phyloP scores from a whole-genome alignment of 2,888 invertebrate genomes.

The Drosophila cracens region DNA sequence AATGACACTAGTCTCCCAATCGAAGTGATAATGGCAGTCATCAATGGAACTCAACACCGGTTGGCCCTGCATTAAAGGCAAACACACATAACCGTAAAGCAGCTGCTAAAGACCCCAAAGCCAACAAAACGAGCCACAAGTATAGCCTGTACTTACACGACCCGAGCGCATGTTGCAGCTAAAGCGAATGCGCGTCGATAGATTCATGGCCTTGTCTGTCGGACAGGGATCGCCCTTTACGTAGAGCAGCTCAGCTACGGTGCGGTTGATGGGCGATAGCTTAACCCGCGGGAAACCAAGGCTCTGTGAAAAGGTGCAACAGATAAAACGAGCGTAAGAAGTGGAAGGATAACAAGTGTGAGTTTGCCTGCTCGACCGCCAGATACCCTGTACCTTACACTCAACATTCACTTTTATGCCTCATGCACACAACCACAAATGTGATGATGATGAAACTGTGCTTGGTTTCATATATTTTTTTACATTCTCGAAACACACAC shows the following conservation, averaged over 20 bases:
- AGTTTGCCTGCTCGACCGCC: not conserved
- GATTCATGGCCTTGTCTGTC: conserved; percentile 66
- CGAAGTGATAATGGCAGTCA: conserved; percentile 83
- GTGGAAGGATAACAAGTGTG: not conserved
- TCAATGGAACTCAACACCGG: conserved; percentile 82
- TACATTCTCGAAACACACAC: not conserved
- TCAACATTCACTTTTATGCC: not conserved
- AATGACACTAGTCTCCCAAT: conserved; percentile 84
- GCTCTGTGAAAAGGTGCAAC: conserved; percentile 72
- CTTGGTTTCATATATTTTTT: not conserved
- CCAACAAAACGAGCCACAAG: conserved; percentile 22
- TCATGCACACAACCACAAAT: not conserved
- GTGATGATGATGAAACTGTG: not conserved
- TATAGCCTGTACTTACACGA: conserved; percentile 74
- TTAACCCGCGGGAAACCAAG: conserved; percentile 83
- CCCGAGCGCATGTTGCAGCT: conserved; percentile 82
- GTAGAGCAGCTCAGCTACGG: conserved; percentile 81
- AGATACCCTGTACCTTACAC: not conserved
- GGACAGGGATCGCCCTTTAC: conserved; percentile 81
- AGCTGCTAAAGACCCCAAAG: conserved; percentile 3
- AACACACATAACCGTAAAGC: conserved; percentile 4
- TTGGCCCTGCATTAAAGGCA: conserved; percentile 73
- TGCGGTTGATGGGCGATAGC: conserved; percentile 75
- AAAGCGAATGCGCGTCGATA: conserved; percentile 82
- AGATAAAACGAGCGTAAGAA: conserved; percentile 1